Base-by-base conservation (phyloP, 1,140 invertebrate species). In the Ctenoplectra terminalis region DNA sequence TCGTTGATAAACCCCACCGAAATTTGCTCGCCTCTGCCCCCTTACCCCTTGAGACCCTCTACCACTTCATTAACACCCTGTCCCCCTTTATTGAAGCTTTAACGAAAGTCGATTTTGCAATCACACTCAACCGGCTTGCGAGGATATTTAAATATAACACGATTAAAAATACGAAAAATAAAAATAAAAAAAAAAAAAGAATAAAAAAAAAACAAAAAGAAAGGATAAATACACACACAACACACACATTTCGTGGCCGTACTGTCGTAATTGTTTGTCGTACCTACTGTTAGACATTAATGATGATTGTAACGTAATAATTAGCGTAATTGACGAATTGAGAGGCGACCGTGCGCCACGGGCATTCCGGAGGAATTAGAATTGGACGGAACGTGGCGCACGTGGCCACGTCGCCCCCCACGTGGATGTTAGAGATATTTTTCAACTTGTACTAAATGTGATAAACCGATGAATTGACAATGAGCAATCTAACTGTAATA, bases 371-470 rank as follows among this genome's bases (percentile, higher is more conserved):
- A 5, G 9, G 23, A 26, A 52, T 40, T n/a, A 9, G 20, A 26
- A 20, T 15, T n/a, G 40, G n/a, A 23, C 7, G 48, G 40, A 29
- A 31, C 37, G 43, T 46, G 48, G 48, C 46, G 54, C 43, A 63
- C 63, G 74, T 7, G 60, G 81, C 40, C 64, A 46, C 52, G 77
- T 37, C 48, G 81, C 84, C 69, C 63, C 11, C 67, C 70, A 90
- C 87, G 81, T 93, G 88, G 86, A 92, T 92, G 92, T 93, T 94
- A 93, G 92, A 94, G 84, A 93, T 94, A 94, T 94, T 94, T 93
- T 94, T 94, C 90, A 94, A 92, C 91, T 91, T 93, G 88, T 93
- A 93, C 91, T 94, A 93, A 94, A 94, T 94, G 93, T 93, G 93
- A 93, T 93, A 93, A 92, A 89, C 89, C 90, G 89, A 93, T 92